phyloP scores from a whole-genome alignment of 2,888 invertebrate genomes.

The Brachynemurus nebulosus region DNA sequence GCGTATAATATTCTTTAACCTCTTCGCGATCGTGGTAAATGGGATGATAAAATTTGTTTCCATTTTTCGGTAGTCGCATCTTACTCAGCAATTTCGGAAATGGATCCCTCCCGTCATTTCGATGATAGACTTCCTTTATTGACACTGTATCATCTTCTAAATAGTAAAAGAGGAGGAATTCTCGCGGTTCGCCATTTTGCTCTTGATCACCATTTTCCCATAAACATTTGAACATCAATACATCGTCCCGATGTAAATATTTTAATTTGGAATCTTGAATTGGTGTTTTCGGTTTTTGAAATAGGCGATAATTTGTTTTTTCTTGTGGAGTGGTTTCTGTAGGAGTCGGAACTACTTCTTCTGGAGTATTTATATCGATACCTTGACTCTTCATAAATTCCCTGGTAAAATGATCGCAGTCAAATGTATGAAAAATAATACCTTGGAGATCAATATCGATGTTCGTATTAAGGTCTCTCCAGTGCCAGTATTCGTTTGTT shows the following conservation, averaged over 20 bases:
- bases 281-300: neutral
- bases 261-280: neutral
- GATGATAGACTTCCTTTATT: constrained; percentile 55
- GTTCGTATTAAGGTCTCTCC: constrained; percentile 77
- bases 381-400: constrained; percentile 77
- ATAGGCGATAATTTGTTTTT: constrained; percentile 20
- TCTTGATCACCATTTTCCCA: constrained; percentile 48
- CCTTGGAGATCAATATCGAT: constrained; percentile 69
- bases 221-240: constrained; percentile 46
- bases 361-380: constrained; percentile 53
- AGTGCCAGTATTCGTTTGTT: constrained; percentile 55
- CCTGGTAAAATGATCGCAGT: constrained; percentile 64
- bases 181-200: constrained; percentile 39
- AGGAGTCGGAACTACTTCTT: constrained; percentile 57
- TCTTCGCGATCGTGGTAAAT: constrained; percentile 58
- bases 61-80: constrained; percentile 61
- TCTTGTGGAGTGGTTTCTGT: constrained; percentile 46
- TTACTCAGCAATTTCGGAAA: constrained; percentile 58
- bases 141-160: constrained; percentile 70
- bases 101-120: constrained; percentile 63
- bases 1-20: constrained; percentile 61
- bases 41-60: constrained; percentile 44
- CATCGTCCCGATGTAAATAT: neutral
- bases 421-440: constrained; percentile 61
- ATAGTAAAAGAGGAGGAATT: constrained; percentile 63